Conservation (phyloP, 2,888 invertebrate species). For the Parnassius orleans region DNA sequence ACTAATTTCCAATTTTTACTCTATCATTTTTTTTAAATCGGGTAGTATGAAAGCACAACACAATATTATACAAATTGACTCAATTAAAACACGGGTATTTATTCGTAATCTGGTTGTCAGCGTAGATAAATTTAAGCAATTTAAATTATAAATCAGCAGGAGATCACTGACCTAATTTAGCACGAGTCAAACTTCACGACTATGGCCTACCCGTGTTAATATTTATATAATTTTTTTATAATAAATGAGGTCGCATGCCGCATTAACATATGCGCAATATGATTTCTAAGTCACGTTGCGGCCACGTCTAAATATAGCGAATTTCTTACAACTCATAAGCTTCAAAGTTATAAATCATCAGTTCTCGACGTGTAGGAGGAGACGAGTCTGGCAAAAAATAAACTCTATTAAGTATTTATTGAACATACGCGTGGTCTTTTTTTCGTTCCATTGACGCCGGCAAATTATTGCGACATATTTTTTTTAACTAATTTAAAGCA, state of each 20-base stretch:
- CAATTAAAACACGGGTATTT: no score
- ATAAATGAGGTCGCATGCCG: slow-evolving; percentile 24
- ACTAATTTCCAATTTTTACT: no score
- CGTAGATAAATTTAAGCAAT: background rate
- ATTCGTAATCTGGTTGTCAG: no score
- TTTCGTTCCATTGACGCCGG: slow-evolving; percentile 16
- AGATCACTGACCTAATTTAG: slow-evolving; percentile 15
- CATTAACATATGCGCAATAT: slow-evolving; percentile 24
- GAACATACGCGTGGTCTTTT: slow-evolving; percentile 14
- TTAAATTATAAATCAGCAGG: slow-evolving; percentile 5
- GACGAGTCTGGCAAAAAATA: slow-evolving; percentile 19
- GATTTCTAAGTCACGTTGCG: slow-evolving; percentile 22
- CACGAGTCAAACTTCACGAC: slow-evolving; percentile 5
- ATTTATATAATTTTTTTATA: background rate
- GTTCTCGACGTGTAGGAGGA: slow-evolving; percentile 19
- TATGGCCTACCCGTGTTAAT: slow-evolving; percentile 1
- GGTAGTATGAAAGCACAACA: no score
- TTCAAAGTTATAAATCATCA: slow-evolving; percentile 26
- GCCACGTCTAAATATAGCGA: slow-evolving; percentile 23
- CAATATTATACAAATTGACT: no score
- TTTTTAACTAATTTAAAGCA: background rate
- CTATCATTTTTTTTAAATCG: no score
- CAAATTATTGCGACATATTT: slow-evolving; percentile 22
- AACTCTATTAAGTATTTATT: slow-evolving; percentile 28
- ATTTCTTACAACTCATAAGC: slow-evolving; percentile 27